A percentile compares a stretch with the other conserved stretches of the same genome.
Evolutionary conservation across 2,797 vertebrate genomes (phyloP).

Genomic region (Fringilla coelebs): DNA sequence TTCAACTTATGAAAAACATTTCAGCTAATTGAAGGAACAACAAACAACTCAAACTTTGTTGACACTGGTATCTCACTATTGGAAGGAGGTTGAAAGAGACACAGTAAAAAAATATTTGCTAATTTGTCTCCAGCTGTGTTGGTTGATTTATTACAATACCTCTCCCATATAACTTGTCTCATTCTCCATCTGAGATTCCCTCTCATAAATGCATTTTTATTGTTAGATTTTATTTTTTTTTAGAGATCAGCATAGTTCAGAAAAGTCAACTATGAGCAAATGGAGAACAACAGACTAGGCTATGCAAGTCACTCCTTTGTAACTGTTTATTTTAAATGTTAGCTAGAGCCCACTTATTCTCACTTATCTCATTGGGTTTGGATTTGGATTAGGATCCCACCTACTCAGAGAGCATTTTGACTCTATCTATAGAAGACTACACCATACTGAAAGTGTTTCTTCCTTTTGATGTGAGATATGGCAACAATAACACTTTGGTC

Average conservation of each 20-base stretch:
- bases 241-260: not conserved
- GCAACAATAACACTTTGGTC: conserved; percentile 49
- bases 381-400: conserved; percentile 49
- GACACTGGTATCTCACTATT: not conserved
- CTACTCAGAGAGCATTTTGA: conserved; percentile 48
- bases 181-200: not conserved
- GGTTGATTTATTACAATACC: not conserved
- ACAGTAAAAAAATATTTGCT: not conserved
- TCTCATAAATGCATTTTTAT: not conserved
- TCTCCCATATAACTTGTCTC: not conserved
- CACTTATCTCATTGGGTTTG: conserved; percentile 52
- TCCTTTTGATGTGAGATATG: conserved; percentile 46
- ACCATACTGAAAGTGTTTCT: conserved; percentile 39
- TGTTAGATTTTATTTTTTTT: not conserved
- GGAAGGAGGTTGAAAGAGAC: not conserved
- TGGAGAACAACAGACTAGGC: conserved; percentile 29
- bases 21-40: not conserved
- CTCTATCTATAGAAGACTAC: conserved; percentile 57
- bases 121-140: not conserved
- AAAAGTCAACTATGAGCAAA: not conserved
- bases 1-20: not conserved
- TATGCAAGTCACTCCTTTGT: conserved; percentile 29
- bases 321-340: conserved; percentile 59
- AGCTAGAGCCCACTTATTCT: conserved; percentile 48
- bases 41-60: not conserved